Conservation (phyloP, 2,888 invertebrate species). For the Drosophila bunnanda region DNA sequence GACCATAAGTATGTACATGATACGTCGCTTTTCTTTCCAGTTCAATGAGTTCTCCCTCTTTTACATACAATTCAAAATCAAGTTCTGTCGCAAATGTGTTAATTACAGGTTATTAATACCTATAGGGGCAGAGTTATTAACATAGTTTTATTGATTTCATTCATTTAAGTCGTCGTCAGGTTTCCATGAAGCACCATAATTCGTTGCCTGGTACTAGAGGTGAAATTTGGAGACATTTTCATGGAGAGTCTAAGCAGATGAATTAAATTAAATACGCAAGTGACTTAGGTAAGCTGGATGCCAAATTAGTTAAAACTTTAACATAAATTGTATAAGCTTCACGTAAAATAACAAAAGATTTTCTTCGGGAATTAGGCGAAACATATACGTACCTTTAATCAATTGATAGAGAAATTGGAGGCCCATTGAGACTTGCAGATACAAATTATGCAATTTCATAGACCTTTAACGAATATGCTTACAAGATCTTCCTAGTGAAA, state of each 20-base stretch:
- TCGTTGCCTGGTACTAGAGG: constrained; percentile 22
- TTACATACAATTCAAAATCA: constrained; percentile 11
- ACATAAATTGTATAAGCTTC: too few species aligned
- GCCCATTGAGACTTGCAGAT: background rate
- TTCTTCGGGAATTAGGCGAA: too few species aligned
- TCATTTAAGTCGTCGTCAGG: background rate
- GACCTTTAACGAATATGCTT: background rate
- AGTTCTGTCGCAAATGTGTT: constrained; percentile 8
- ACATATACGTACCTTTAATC: background rate
- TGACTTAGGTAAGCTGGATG: too few species aligned
- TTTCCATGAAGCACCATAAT: constrained; percentile 20
- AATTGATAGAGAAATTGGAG: background rate
- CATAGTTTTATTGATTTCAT: constrained; percentile 23
- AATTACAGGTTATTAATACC: constrained; percentile 29
- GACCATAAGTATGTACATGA: too few species aligned
- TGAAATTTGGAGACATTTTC: background rate
- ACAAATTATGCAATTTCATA: background rate
- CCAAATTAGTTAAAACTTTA: too few species aligned
- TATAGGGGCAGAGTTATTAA: background rate
- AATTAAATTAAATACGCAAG: too few species aligned
- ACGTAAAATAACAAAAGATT: too few species aligned
- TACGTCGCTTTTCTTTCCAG: too few species aligned
- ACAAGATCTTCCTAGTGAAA: constrained; percentile 5
- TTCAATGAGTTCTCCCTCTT: background rate
- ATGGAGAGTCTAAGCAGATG: background rate